Evolutionary conservation across 2,797 vertebrate genomes (phyloP).

Genomic region (Sarcoramphus papa): DNA sequence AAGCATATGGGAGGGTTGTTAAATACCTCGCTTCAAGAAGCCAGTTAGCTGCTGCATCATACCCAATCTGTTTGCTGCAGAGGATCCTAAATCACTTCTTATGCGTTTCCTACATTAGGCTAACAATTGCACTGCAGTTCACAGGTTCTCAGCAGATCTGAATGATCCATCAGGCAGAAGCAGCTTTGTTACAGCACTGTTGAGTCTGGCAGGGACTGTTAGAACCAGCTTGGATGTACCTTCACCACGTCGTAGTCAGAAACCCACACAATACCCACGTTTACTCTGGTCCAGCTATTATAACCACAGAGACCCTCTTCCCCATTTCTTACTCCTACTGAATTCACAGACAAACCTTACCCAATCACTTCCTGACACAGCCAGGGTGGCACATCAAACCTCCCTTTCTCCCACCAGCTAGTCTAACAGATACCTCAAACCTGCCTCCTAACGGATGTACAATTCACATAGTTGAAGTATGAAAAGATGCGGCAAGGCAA

Average conservation of each 20-base stretch:
- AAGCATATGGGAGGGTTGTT: not conserved
- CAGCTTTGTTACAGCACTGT: not conserved
- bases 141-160: not conserved
- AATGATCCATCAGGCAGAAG: not conserved
- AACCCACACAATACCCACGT: not conserved
- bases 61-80: not conserved
- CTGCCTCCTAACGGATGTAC: not conserved
- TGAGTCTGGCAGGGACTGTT: not conserved
- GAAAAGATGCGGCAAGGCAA: not conserved
- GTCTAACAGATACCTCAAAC: not conserved
- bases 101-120: fast-evolving
- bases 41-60: not conserved
- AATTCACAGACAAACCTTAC: not conserved
- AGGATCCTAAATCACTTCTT: not conserved
- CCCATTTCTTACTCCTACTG: not conserved
- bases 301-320: not conserved
- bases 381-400: not conserved
- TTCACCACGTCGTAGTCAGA: not conserved
- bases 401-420: not conserved
- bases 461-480: not conserved
- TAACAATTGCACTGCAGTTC: not conserved
- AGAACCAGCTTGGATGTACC: not conserved
- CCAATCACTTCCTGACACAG: not conserved
- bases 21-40: not conserved
- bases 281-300: not conserved